Conservation (phyloP, 2,113 vertebrate genomes). For the Apaloderma vittatum region DNA sequence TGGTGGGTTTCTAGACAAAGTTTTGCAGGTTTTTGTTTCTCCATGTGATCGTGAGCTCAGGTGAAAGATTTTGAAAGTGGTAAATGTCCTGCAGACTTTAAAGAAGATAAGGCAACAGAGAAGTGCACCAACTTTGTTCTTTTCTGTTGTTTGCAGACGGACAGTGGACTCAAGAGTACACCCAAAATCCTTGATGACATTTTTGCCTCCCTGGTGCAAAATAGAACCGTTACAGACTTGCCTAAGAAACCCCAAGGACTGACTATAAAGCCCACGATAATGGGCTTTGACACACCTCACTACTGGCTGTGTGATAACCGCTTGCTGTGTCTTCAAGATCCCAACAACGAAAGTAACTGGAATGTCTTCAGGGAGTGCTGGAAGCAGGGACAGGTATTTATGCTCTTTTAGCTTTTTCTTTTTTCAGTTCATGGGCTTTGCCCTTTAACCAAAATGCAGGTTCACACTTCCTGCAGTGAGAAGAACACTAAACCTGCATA, state of each 20-base stretch:
- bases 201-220: constrained; percentile 86
- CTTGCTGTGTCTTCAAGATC: constrained; percentile 83
- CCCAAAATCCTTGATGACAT: constrained; percentile 87
- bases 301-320: constrained; percentile 85
- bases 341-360: constrained; percentile 86
- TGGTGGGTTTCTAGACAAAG: neutral
- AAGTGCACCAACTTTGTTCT: neutral
- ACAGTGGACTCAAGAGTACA: constrained; percentile 82
- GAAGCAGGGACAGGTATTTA: constrained; percentile 85
- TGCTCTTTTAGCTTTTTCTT: neutral
- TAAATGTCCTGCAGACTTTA: neutral
- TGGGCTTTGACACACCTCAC: constrained; percentile 85
- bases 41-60: neutral
- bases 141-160: constrained; percentile 68
- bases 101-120: neutral
- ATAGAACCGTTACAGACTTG: constrained; percentile 73
- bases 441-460: neutral
- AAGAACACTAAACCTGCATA: neutral
- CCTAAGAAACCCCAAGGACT: constrained; percentile 78
- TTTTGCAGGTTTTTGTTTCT: neutral
- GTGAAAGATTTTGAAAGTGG: neutral
- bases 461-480: neutral
- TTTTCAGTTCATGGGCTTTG: neutral
- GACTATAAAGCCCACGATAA: constrained; percentile 79
- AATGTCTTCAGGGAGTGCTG: constrained; percentile 87